Evolutionary conservation across 2,113 vertebrate species (phyloP).

Genomic region (Nothoprocta perdicaria): DNA sequence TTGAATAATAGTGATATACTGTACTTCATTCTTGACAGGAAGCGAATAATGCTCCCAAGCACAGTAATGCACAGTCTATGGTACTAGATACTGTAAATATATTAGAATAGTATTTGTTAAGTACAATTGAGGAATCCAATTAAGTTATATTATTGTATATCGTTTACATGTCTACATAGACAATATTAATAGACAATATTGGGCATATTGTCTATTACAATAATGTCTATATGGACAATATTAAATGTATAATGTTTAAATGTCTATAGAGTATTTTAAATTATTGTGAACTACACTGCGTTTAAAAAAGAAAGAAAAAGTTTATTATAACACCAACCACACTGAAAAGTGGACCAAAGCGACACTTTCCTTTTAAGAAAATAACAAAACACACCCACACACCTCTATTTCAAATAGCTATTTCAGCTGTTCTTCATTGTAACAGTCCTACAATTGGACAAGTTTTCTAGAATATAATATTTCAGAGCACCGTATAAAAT

Average conservation of each 20-base stretch:
- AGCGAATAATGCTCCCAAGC: conserved; percentile 60
- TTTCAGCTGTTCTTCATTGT: neutral
- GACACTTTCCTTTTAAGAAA: neutral
- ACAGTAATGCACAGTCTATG: conserved; percentile 61
- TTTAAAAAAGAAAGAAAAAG: conserved; percentile 41
- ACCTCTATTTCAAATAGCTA: neutral
- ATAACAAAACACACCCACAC: neutral
- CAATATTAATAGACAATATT: no score
- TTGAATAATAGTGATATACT: conserved; percentile 41
- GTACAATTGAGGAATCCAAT: conserved; percentile 72
- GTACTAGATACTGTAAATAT: conserved; percentile 73
- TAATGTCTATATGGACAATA: no score
- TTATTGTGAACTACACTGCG: conserved; percentile 82
- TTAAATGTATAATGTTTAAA: conserved; percentile 18
- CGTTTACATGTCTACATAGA: conserved; percentile 74
- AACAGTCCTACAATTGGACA: neutral
- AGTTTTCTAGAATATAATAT: neutral
- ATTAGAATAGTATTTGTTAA: conserved; percentile 68
- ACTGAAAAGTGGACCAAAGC: conserved; percentile 55
- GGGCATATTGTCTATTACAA: no score
- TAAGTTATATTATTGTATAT: conserved; percentile 85
- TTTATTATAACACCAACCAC: conserved; percentile 53
- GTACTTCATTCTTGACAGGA: conserved; percentile 57
- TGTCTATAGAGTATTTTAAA: conserved; percentile 84
- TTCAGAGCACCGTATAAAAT: conserved; percentile 3